Evolutionary conservation across 2,888 invertebrate species (phyloP), one percentile per base, ranked within the genome.

Genomic region (Aspidapion aeneum): DNA sequence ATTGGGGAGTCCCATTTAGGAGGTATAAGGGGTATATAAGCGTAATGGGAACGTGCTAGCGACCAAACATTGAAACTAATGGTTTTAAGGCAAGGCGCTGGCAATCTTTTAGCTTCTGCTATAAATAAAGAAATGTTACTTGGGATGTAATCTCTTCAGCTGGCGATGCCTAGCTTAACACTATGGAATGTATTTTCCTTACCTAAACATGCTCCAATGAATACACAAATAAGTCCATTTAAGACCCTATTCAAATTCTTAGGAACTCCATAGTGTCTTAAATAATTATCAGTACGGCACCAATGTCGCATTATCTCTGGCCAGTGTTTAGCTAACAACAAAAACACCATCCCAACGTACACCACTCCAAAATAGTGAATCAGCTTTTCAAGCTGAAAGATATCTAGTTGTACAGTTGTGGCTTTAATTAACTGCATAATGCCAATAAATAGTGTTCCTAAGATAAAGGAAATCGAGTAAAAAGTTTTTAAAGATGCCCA

Each of bases 271-370:
- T 70, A 68, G 9, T 17, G 21, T 16, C 18, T 56, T 67, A 73
- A 68, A 5, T 63, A 58, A 18, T 51, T 55, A n/a, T 73, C 71
- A 7, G 72, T 63, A 7, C 18, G 7, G 48, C 52, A 59, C 71
- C 73, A 73, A 18, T 59, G 61, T 19, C 62, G 56, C 60, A 71
- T 62, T 18, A 70, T 49, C 51, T 62, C 49, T 3, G 61, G 63
- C 72, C 72, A 72, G 2, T 66, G 58, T 56, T 51, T 70, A 1
- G 72, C 70, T 54, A 69, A 48, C 9, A 49, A 48, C 9, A 69
- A 55, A 18, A 71, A 68, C 17, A 66, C 65, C 17, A 69, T 50
- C 20, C 61, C 61, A 1, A 62, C 58, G 18, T 64, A 63, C 16
- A 63, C 57, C 1, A 67, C 56, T 16, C 61, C 55, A 19, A 58